Evolutionary conservation across 2,888 invertebrate genomes (phyloP).

Genomic region (Polia nebulosa): DNA sequence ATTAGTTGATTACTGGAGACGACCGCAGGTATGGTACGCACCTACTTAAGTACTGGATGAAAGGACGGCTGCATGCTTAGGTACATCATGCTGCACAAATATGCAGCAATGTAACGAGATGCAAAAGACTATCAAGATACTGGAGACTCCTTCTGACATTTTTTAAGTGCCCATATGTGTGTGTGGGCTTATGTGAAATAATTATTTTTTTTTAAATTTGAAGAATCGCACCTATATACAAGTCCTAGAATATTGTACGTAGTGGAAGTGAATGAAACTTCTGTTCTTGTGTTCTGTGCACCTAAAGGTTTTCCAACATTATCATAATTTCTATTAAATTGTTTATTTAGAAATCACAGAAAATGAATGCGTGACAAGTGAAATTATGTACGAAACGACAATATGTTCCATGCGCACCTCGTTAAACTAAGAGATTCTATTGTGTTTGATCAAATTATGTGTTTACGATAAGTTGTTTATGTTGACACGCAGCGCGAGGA

Average conservation of each 20-base stretch:
- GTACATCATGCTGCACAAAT: background rate
- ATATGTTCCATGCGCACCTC: constrained; percentile 22
- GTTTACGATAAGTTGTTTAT: constrained; percentile 39
- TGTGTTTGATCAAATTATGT: constrained; percentile 33
- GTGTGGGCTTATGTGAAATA: no score
- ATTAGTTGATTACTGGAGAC: constrained; percentile 26
- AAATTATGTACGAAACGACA: constrained; percentile 36
- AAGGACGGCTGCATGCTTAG: background rate
- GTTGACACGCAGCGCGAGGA: constrained; percentile 11
- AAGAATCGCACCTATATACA: background rate
- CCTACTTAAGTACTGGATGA: background rate
- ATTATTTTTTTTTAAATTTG: no score
- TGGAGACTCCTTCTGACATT: no score
- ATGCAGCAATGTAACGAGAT: background rate
- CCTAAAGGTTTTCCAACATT: constrained; percentile 19
- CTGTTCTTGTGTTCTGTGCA: background rate
- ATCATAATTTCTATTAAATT: constrained; percentile 54
- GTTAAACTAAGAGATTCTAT: constrained; percentile 33
- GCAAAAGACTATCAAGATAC: background rate
- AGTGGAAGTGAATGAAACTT: no score
- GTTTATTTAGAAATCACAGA: constrained; percentile 56
- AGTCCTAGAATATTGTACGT: no score
- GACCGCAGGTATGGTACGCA: background rate
- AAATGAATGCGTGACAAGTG: constrained; percentile 41
- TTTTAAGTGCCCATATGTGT: no score